Percentiles rank a stretch among this genome's conserved stretches.
Evolutionary conservation across 1,140 invertebrate genomes (phyloP).

Genomic region (Drosophila rhopaloa): DNA sequence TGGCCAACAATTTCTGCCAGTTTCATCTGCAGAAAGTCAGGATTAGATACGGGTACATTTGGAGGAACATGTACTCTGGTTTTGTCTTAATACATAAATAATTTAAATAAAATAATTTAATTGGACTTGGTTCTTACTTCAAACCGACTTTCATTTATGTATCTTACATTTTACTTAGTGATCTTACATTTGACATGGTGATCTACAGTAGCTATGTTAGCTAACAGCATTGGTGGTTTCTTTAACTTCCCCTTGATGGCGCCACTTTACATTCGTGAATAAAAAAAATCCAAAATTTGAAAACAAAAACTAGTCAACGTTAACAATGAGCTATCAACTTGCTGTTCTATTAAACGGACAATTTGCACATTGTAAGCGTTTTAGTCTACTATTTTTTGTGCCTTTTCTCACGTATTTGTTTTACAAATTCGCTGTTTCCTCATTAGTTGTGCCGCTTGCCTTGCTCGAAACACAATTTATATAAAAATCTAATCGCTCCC

Average conservation of each 20-base stretch:
- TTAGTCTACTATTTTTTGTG: constrained; percentile 5
- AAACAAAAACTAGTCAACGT: constrained; percentile 9
- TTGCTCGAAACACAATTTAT: constrained; percentile 58
- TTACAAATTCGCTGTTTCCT: constrained; percentile 74
- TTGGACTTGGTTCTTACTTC: too few relatives aligned
- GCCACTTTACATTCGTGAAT: neutral
- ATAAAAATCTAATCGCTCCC: constrained; percentile 17
- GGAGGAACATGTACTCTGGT: too few relatives aligned
- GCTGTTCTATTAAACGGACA: constrained; percentile 13
- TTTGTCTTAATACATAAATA: too few relatives aligned
- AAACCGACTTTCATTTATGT: too few relatives aligned
- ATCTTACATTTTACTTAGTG: neutral
- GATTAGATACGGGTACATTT: too few relatives aligned
- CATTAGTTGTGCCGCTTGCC: constrained; percentile 60
- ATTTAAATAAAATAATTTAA: neutral
- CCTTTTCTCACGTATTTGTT: constrained; percentile 65
- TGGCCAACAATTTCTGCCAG: too few relatives aligned
- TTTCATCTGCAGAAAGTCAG: too few relatives aligned
- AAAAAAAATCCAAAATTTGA: constrained; percentile 5
- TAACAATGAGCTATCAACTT: constrained; percentile 9
- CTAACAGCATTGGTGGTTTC: neutral
- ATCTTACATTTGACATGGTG: neutral
- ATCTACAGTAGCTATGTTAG: neutral
- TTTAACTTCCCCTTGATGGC: neutral
- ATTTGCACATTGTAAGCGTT: constrained; percentile 17